phyloP scores from a whole-genome alignment of 2,113 vertebrate species.

The Sinocyclocheilus maitianheensis region DNA sequence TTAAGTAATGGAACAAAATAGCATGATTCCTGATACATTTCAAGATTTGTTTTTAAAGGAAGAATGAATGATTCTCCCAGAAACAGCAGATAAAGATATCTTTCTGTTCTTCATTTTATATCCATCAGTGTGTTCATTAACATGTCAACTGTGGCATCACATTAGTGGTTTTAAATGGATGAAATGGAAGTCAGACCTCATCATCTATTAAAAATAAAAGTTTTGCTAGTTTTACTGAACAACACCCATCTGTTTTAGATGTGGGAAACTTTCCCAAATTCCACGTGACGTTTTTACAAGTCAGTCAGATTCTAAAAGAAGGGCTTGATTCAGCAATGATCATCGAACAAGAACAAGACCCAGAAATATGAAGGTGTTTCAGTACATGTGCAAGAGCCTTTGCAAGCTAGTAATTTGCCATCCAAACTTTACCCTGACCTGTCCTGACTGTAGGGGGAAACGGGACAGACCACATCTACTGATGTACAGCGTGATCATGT shows the following conservation, averaged over 20 bases:
- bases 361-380: not conserved
- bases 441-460: too few relatives aligned
- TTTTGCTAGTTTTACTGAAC: not conserved
- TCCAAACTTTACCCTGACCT: too few relatives aligned
- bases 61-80: not conserved
- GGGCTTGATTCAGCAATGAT: not conserved
- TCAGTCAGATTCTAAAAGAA: not conserved
- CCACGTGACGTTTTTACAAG: not conserved
- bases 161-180: not conserved
- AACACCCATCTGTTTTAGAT: not conserved
- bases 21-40: not conserved
- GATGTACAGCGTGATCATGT: too few relatives aligned
- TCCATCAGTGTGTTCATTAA: not conserved
- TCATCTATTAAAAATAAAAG: not conserved
- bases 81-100: not conserved
- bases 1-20: not conserved
- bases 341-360: not conserved
- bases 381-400: not conserved
- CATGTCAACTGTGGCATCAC: not conserved
- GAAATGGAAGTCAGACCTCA: not conserved
- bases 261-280: not conserved
- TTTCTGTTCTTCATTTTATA: not conserved
- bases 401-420: too few relatives aligned
- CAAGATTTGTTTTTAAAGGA: not conserved
- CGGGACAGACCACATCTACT: too few relatives aligned